Evolutionary conservation across 1,140 invertebrate species (phyloP), one percentile per base, ranked within the genome.

Genomic region (Zaprionus camerounensis): DNA sequence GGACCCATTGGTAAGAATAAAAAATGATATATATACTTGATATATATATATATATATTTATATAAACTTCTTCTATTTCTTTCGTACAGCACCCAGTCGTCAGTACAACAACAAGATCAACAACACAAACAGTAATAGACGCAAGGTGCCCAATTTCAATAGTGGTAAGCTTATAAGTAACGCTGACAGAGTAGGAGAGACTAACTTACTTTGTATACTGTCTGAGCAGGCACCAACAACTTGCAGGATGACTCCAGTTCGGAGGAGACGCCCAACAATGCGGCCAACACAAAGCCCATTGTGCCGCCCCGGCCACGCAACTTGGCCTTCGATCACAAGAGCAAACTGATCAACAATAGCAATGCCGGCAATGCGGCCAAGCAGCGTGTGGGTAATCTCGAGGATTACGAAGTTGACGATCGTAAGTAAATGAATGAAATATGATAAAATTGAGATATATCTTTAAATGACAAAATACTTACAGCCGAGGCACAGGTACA

Each of bases 171-270:
- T 34, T 3, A 34, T 15, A n/a, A 46, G 0, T 28, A 5, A 41
- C 5, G 9, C 11, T 41, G 6, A 3, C 6, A 15, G 11, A 36
- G 6, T 0, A 17, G n/a, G 7, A 46, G 22, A 34, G 15, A 58
- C 24, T 68, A 22, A 68, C 12, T 20, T 0, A 13, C 3, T 36
- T 15, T 6, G 2, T 51, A 17, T 53, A n/a, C n/a, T 24, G 0
- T 84, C 95, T 94, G 95, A 79, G 95, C 26, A 90, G 86, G 81
- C 67, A 85, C 81, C 17, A 70, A 77, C 4, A 71, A 34, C 31
- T 34, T 82, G 56, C 95, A 96, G 72, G 96, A 97, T 90, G 96
- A 97, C 93, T 96, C 96, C 38, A 96, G 96, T 82, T 96, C 96
- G 2, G 95, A 96, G 93, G 96, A 96, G 76, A 93, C 94, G 22